Evolutionary conservation across 2,113 vertebrate genomes (phyloP).

Genomic region (Eudyptes chrysolophus): DNA sequence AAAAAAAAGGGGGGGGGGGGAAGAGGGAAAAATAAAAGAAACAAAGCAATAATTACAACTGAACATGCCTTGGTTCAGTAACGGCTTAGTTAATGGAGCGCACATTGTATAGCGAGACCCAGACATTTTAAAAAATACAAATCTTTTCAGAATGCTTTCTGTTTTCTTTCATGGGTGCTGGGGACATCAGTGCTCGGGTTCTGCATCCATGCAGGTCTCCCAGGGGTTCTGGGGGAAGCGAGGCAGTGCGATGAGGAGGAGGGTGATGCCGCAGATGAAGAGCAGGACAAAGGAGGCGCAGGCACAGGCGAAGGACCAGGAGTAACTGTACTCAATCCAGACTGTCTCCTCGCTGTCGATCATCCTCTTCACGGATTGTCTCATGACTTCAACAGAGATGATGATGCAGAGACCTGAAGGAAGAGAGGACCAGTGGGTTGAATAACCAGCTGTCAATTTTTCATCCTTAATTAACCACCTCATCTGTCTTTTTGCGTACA

Average conservation of each 20-base stretch:
- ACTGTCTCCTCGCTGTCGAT: conserved; percentile 90
- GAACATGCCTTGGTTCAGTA: background rate
- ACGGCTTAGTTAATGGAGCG: background rate
- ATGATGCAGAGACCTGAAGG: conserved; percentile 89
- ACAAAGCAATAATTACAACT: background rate
- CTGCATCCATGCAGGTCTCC: conserved; percentile 97
- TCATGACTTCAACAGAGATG: conserved; percentile 94
- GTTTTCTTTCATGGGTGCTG: background rate
- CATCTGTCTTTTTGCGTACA: background rate
- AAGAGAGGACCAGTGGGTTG: conserved; percentile 15
- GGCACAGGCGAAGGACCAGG: conserved; percentile 94
- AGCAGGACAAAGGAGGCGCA: conserved; percentile 87
- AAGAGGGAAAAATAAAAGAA: background rate
- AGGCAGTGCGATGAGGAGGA: conserved; percentile 92
- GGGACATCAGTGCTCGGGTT: conserved; percentile 79
- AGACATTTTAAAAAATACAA: background rate
- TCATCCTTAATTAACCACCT: background rate
- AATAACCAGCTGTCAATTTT: background rate
- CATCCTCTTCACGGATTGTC: conserved; percentile 95
- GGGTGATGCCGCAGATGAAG: conserved; percentile 85
- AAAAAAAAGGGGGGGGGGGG: too few relatives aligned
- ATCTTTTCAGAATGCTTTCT: background rate
- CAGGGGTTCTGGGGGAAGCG: conserved; percentile 96
- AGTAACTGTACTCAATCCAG: conserved; percentile 89
- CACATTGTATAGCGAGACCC: background rate